Evolutionary conservation across 2,888 invertebrate species (phyloP).

Genomic region (Apantesis nais): DNA sequence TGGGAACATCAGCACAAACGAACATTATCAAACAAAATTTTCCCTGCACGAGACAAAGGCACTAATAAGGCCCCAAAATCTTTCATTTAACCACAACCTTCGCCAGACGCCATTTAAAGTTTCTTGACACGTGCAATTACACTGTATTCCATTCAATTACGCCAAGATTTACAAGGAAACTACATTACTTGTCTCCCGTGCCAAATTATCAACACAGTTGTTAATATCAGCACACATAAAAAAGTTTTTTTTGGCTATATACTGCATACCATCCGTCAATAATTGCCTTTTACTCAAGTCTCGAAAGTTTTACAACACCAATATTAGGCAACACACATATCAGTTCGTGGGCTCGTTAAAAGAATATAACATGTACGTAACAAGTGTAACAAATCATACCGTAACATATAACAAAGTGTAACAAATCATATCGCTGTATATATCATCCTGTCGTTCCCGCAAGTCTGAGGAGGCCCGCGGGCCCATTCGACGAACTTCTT

Average conservation of each 20-base stretch:
- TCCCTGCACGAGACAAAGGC: neutral
- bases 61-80: neutral
- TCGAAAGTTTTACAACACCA: slow-evolving; percentile 16
- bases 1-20: neutral
- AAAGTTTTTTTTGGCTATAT: neutral
- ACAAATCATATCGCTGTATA: slow-evolving; percentile 58
- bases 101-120: slow-evolving; percentile 7
- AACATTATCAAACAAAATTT: neutral
- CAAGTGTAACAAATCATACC: slow-evolving; percentile 58
- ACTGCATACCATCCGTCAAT: slow-evolving; percentile 9
- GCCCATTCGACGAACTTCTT: slow-evolving; percentile 36
- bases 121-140: slow-evolving; percentile 19
- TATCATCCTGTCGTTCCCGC: slow-evolving; percentile 56
- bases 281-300: neutral
- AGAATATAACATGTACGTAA: slow-evolving; percentile 44
- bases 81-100: slow-evolving; percentile 5
- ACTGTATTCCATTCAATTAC: slow-evolving; percentile 10
- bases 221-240: slow-evolving; percentile 1
- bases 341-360: slow-evolving; percentile 37
- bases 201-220: slow-evolving; percentile 15
- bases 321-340: slow-evolving; percentile 41
- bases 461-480: slow-evolving; percentile 45
- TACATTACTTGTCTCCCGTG: slow-evolving; percentile 4
- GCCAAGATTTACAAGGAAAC: slow-evolving; percentile 13
- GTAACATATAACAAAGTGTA: slow-evolving; percentile 59